These are phyloP conservation scores for Meloe dianella DNA, from an alignment of 2,888 invertebrate species.

Conservation along the genomic window DNA sequence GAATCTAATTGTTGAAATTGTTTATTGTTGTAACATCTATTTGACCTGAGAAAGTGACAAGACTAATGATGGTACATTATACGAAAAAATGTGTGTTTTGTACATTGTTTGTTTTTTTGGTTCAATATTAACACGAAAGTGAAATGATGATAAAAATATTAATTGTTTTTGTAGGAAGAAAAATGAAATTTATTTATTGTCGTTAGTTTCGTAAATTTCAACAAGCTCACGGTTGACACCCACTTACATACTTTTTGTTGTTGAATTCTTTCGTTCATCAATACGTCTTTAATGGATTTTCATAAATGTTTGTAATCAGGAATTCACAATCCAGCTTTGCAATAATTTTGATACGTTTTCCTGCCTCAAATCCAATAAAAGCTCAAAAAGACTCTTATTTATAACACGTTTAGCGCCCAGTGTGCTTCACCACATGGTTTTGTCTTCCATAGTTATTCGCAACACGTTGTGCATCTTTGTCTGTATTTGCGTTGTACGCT, in stretches of 20 bases:
- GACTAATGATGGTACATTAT: background rate
- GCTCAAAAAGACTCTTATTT: no score
- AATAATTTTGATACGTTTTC: no score
- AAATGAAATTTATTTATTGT: background rate
- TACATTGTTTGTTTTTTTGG: background rate
- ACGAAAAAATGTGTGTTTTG: background rate
- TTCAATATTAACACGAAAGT: background rate
- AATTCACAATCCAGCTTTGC: no score
- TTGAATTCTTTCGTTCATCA: background rate
- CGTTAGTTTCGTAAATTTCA: background rate
- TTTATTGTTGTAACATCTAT: background rate
- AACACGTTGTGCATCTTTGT: no score
- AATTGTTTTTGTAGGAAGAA: background rate
- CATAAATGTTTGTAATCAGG: no score
- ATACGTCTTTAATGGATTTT: no score
- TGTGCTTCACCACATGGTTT: no score
- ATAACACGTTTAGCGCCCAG: no score
- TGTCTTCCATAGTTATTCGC: no score
- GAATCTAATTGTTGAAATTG: conserved; percentile 3
- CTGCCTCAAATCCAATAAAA: no score
- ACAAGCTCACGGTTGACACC: background rate
- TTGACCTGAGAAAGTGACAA: conserved; percentile 5
- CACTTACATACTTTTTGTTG: background rate
- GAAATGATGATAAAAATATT: no score
- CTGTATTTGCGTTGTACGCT: no score